Evolutionary conservation across 2,888 invertebrate species (phyloP), one percentile per base, ranked within the genome.

Genomic region (Sesia bembeciformis): DNA sequence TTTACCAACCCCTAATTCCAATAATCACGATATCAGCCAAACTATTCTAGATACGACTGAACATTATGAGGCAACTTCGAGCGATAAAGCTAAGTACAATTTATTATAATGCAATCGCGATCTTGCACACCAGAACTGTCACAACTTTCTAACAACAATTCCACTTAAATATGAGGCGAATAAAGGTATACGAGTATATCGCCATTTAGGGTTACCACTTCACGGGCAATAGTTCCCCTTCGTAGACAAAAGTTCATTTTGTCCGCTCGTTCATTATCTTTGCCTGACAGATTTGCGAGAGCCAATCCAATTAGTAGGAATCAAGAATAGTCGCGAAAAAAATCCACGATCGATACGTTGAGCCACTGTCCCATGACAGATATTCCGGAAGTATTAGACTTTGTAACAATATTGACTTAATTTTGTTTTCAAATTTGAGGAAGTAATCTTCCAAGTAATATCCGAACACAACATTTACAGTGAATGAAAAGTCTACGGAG

Each of bases 231-330:
- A 66, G 66, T 70, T 66, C 58, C 23, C 62, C 62, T 58, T 59
- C 59, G 58, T 62, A 66, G 67, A 70, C 68, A 71, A 75, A 77
- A 77, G 71, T 74, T 76, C 66, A 71, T 78, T 80, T 73, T 60
- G 66, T 59, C 56, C 54, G 68, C 62, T 65, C 73, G 70, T 83
- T 84, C 78, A 84, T 84, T 87, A 84, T 82, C 71, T 77, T 72
- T 66, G 60, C 61, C 64, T 75, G 84, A 79, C 81, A 82, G 77
- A 78, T 78, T 77, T 76, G 76, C 67, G 74, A 73, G 73, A 70
- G 71, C 67, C 68, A 81, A 81, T 79, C 80, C 79, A 84, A 84
- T 85, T 84, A 86, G 66, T 62, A 62, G 60, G 68, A 71, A 76
- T 77, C 69, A 74, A 74, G 72, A 78, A 76, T 80, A 78, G 78